A percentile compares a stretch with the other conserved stretches of the same genome.
phyloP scores from a whole-genome alignment of 2,113 vertebrate species.

The Pitta sordida region DNA sequence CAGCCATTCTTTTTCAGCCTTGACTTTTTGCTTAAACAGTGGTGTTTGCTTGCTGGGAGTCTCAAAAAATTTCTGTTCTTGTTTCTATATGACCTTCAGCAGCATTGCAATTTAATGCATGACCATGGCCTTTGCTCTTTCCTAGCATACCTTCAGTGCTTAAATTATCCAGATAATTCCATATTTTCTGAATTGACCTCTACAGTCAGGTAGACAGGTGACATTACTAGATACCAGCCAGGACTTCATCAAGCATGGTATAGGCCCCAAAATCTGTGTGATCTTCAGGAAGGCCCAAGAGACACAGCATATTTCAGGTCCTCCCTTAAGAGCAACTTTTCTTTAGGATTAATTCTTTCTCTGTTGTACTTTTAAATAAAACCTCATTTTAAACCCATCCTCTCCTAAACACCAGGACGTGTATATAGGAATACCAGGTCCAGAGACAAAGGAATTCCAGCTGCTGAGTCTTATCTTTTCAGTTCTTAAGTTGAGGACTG shows the following conservation, averaged over 20 bases:
- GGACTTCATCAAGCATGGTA: neutral
- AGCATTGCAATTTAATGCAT: neutral
- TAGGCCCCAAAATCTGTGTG: neutral
- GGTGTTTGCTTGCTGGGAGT: neutral
- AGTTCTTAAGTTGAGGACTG: neutral
- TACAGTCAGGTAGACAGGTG: neutral
- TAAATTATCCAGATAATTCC: neutral
- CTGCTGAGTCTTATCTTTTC: neutral
- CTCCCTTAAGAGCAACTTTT: neutral
- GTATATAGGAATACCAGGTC: neutral
- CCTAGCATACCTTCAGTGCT: neutral
- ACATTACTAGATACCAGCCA: neutral
- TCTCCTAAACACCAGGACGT: neutral
- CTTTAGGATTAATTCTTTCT: neutral
- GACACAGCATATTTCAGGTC: neutral
- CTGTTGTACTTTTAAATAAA: neutral
- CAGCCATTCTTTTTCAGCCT: neutral
- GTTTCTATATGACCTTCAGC: neutral
- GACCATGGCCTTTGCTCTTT: neutral
- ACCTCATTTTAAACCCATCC: neutral
- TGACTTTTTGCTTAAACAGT: neutral
- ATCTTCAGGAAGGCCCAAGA: neutral
- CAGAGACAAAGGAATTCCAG: neutral
- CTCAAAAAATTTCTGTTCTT: neutral
- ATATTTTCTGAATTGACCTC: neutral